Evolutionary conservation across 2,113 vertebrate genomes (phyloP).

Genomic region (Rattus rattus): DNA sequence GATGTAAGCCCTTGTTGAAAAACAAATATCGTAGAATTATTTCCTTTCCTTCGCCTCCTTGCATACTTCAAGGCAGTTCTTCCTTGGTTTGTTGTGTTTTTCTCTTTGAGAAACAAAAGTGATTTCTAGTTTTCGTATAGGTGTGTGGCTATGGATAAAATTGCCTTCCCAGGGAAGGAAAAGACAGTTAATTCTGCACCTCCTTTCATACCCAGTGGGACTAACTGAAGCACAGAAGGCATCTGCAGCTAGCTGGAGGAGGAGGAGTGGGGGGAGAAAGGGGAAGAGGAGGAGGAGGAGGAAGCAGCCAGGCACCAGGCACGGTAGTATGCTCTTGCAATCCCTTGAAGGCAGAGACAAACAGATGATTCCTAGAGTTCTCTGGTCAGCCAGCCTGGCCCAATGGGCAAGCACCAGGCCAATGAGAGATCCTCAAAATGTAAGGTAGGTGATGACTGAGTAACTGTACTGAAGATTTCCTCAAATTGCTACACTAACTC

Average conservation of each 20-base stretch:
- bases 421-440: background rate
- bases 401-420: background rate
- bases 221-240: slow-evolving; percentile 30
- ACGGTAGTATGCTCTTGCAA: too few species aligned
- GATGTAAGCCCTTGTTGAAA: slow-evolving; percentile 89
- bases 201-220: slow-evolving; percentile 50
- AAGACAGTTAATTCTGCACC: background rate
- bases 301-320: background rate
- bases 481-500: background rate
- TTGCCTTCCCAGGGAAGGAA: slow-evolving; percentile 40
- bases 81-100: slow-evolving; percentile 81
- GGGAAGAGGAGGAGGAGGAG: accelerated
- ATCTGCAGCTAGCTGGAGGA: background rate
- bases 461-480: background rate
- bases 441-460: background rate
- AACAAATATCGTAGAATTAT: slow-evolving; percentile 89
- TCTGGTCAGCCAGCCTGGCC: background rate
- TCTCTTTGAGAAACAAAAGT: slow-evolving; percentile 64
- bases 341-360: background rate
- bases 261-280: accelerated
- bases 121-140: slow-evolving; percentile 58
- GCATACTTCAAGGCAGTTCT: slow-evolving; percentile 84
- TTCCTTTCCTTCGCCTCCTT: slow-evolving; percentile 88
- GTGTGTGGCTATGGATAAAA: slow-evolving; percentile 26
- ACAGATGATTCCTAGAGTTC: too few species aligned